A percentile compares a stretch with the other conserved stretches of the same genome.
Evolutionary conservation across 1,140 invertebrate genomes (phyloP).

Genomic region (Episyrphus balteatus): DNA sequence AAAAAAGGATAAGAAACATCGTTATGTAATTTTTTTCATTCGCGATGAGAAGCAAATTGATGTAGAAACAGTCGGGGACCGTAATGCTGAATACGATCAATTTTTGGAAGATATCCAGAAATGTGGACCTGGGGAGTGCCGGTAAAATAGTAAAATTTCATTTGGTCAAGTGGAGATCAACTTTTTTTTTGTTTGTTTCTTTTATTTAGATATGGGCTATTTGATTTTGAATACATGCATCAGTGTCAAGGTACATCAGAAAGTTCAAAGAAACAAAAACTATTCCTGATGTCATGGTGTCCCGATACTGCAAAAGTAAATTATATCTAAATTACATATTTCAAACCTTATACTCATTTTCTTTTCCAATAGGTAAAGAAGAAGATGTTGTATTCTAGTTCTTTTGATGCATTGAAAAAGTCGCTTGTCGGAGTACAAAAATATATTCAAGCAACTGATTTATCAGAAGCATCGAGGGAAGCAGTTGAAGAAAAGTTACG

Average conservation of each 20-base stretch:
- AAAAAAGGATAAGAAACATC: constrained; percentile 94
- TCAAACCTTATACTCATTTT: not conserved
- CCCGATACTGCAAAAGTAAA: constrained; percentile 79
- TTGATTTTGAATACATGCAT: constrained; percentile 92
- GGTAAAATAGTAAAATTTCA: constrained; percentile 34
- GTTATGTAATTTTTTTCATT: constrained; percentile 92
- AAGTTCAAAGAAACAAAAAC: constrained; percentile 88
- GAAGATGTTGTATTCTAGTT: constrained; percentile 98
- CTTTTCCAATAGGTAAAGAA: constrained; percentile 62
- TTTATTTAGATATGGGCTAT: constrained; percentile 66
- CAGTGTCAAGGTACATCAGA: constrained; percentile 89
- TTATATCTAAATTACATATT: not conserved
- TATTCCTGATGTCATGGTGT: constrained; percentile 95
- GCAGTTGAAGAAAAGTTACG: constrained; percentile 85
- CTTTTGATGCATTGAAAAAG: constrained; percentile 92
- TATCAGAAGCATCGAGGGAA: constrained; percentile 82
- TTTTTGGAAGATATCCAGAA: constrained; percentile 86
- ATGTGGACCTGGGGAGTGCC: constrained; percentile 79
- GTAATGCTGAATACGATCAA: constrained; percentile 78
- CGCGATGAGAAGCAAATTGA: constrained; percentile 90
- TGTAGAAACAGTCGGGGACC: constrained; percentile 74
- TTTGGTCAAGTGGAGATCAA: not conserved
- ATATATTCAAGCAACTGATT: constrained; percentile 91
- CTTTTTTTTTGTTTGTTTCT: not conserved
- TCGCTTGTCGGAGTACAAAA: constrained; percentile 91